Base-by-base conservation (phyloP, 2,113 vertebrate species). In the Corapipo altera region DNA sequence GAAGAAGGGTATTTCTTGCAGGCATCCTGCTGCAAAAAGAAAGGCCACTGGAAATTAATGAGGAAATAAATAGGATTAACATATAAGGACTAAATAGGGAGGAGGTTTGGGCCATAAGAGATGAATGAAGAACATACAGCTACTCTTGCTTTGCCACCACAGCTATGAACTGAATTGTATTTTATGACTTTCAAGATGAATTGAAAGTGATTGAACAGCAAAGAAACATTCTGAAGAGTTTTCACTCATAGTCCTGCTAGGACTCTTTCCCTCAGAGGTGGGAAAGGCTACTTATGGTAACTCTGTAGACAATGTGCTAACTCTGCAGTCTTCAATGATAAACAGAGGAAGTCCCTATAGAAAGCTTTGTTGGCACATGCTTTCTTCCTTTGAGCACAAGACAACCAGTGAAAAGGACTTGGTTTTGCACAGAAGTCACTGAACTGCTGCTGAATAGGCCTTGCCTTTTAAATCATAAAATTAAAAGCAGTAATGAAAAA, bases 261-360 rank as follows among this genome's bases (percentile, higher is more conserved):
- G 46, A 69, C 21, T 48, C 19, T 64, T 66, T 32, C 26, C 35
- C 37, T 73, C 0, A 0, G 48, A 61, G 48, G n/a, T 1, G 4
- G 23, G 13, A 54, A 81, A 69, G 43, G 22, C 14, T 33, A 2
- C 10, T 33, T 8, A 17, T 73, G 69, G 65, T 70, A 52, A 57
- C 55, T 52, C 49, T 70, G 61, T 75, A 64, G 37, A 35, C 26
- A 77, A 59, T 35, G 30, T 49, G 85, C 59, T 64, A n/a, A 48
- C 46, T 48, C 73, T 59, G 71, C 71, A 87, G 21, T 3, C 83
- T 75, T 85, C 62, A 27, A 23, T 26, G 61, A 67, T 62, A 58
- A 94, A 35, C 71, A 85, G 62, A 89, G 92, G 64, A 94, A 95
- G 79, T 65, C 21, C 51, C n/a, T 15, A 7, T 20, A 88, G 54